Conservation (phyloP, 2,888 invertebrate genomes). For the Eubasilissa splendida region DNA sequence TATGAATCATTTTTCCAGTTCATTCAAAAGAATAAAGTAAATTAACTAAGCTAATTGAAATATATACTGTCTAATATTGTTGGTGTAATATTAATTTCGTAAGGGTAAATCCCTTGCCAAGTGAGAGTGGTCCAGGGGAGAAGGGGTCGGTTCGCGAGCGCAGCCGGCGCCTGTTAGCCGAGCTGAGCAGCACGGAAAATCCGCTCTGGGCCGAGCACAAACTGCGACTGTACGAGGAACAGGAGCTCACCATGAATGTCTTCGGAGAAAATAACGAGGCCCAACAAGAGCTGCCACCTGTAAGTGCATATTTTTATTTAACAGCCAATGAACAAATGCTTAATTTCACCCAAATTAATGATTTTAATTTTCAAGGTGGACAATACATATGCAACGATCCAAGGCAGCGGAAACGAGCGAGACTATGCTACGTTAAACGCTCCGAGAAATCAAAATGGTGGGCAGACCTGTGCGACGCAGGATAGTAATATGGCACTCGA, state of each 20-base stretch:
- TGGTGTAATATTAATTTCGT: constrained; percentile 42
- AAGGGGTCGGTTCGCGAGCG: constrained; percentile 86
- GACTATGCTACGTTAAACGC: constrained; percentile 79
- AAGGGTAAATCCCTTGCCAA: constrained; percentile 86
- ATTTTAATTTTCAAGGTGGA: constrained; percentile 71
- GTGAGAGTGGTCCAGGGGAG: constrained; percentile 85
- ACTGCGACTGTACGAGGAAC: constrained; percentile 90
- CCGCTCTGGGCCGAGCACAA: constrained; percentile 95
- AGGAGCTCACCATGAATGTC: constrained; percentile 94
- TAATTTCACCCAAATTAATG: not conserved
- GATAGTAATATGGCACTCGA: constrained; percentile 68
- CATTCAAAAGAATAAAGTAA: too few relatives aligned
- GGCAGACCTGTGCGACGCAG: constrained; percentile 57
- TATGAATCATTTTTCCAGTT: too few relatives aligned
- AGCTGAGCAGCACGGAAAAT: constrained; percentile 91
- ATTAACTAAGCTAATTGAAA: too few relatives aligned
- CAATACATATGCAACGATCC: constrained; percentile 87
- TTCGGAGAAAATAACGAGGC: constrained; percentile 76
- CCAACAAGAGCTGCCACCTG: constrained; percentile 69
- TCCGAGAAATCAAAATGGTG: constrained; percentile 59
- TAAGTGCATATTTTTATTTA: not conserved
- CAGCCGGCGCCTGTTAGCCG: constrained; percentile 87
- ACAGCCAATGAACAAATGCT: not conserved
- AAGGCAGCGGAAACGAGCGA: constrained; percentile 76
- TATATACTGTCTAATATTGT: constrained; percentile 45